Conservation (phyloP, 2,888 invertebrate genomes). For the Caprella mutica region DNA sequence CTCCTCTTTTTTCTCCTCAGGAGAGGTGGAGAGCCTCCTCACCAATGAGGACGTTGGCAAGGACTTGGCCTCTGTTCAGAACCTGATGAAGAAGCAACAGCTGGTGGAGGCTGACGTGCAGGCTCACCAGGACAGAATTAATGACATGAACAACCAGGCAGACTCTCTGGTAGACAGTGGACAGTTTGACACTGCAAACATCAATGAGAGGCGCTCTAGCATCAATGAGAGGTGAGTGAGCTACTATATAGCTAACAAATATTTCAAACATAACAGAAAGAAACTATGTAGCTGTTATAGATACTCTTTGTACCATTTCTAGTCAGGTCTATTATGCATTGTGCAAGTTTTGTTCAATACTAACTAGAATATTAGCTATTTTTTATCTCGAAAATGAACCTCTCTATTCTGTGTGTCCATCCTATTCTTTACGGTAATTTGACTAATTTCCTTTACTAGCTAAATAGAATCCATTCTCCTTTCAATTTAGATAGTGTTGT, state of each 20-base stretch:
- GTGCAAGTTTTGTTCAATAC: too few relatives aligned
- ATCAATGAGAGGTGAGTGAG: constrained; percentile 89
- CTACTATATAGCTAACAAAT: too few relatives aligned
- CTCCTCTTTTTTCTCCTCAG: too few relatives aligned
- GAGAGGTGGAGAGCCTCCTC: constrained; percentile 68
- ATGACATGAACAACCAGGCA: constrained; percentile 58
- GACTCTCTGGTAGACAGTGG: constrained; percentile 91
- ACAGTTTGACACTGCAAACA: constrained; percentile 93
- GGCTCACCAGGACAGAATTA: constrained; percentile 89
- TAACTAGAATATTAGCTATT: too few relatives aligned
- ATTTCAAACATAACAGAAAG: too few relatives aligned
- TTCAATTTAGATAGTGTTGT: neutral
- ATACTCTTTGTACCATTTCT: too few relatives aligned
- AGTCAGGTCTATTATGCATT: too few relatives aligned
- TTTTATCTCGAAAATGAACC: too few relatives aligned
- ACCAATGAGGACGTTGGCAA: constrained; percentile 96
- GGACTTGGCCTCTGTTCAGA: constrained; percentile 95
- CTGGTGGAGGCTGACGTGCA: constrained; percentile 95
- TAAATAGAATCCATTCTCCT: neutral
- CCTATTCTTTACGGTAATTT: too few relatives aligned
- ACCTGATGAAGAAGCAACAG: constrained; percentile 96
- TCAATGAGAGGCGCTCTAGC: constrained; percentile 76
- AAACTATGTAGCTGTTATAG: too few relatives aligned
- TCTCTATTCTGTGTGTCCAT: too few relatives aligned
- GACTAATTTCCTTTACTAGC: neutral